Evolutionary conservation across 2,888 invertebrate genomes (phyloP).

Genomic region (Hololepta plana): DNA sequence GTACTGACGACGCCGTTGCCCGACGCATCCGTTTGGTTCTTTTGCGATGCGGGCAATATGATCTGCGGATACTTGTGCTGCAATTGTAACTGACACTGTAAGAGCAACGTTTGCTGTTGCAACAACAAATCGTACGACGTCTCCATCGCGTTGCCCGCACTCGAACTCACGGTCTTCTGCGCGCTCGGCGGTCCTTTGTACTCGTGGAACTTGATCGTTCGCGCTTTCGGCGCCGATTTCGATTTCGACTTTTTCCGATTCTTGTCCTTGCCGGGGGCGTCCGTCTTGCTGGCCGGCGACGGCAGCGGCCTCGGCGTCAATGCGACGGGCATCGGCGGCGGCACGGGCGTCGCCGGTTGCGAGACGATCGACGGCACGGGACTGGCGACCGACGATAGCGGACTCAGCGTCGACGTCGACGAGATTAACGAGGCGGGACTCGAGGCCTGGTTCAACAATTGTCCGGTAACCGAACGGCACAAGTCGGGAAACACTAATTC

Average conservation of each 20-base stretch:
- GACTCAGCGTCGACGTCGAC: slow-evolving; percentile 47
- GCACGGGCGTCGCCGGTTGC: slow-evolving; percentile 33
- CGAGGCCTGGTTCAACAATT: slow-evolving; percentile 31
- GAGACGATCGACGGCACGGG: slow-evolving; percentile 26
- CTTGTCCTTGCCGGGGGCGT: slow-evolving; percentile 56
- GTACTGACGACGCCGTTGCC: slow-evolving; percentile 11
- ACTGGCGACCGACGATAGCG: slow-evolving; percentile 46
- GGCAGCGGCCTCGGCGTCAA: slow-evolving; percentile 30
- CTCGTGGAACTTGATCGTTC: slow-evolving; percentile 93
- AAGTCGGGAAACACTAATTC: slow-evolving; percentile 37
- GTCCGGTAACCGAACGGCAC: slow-evolving; percentile 33
- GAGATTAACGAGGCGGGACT: slow-evolving; percentile 34
- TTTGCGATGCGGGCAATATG: slow-evolving; percentile 56
- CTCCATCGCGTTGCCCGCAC: slow-evolving; percentile 36
- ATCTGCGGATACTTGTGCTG: slow-evolving; percentile 71
- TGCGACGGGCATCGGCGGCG: slow-evolving; percentile 34
- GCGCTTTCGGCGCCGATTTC: slow-evolving; percentile 61
- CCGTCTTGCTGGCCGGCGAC: slow-evolving; percentile 21
- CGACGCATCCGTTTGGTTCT: slow-evolving; percentile 30
- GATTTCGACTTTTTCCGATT: slow-evolving; percentile 68
- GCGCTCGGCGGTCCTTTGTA: slow-evolving; percentile 81
- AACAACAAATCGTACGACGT: slow-evolving; percentile 81
- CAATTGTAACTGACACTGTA: slow-evolving; percentile 71
- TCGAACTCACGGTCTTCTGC: slow-evolving; percentile 41
- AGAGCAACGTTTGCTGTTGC: slow-evolving; percentile 84